Evolutionary conservation across 2,888 invertebrate genomes (phyloP), one percentile per base, ranked within the genome.

Genomic region (Koerneria pararmatus): DNA sequence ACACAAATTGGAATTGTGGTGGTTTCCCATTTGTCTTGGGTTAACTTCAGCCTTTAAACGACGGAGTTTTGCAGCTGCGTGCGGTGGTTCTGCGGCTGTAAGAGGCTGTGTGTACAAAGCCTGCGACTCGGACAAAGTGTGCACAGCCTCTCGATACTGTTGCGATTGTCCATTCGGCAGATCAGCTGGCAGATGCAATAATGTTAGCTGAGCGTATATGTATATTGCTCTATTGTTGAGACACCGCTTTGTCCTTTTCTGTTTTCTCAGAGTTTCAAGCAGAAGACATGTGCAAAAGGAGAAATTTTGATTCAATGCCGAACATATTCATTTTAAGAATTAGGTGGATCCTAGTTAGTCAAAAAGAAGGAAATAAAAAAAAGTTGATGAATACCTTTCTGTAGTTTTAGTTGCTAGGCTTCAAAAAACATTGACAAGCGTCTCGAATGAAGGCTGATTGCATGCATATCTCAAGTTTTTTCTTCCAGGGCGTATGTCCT

Each of bases 161-260:
- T 81, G 81, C 63, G 78, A 82, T 58, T 81, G 81, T 67, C 71
- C 75, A 2, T 76, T 74, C n/a, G 81, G 81, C 24, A 68, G 75
- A 54, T 70, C 74, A 15, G 72, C 73, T 24, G 81, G 81, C 4
- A 69, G 74, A 11, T 82, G 81, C 68, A 71, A 73, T 41, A 71
- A 73, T 70, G 79, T 77, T 51, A 68, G 71, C 29, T 1, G 4
- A 5, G n/a, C n/a, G n/a, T n/a, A n/a, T n/a, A n/a, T n/a, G n/a
- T n/a, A n/a, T n/a, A n/a, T n/a, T n/a, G n/a, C n/a, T n/a, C n/a
- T n/a, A n/a, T n/a, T n/a, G n/a, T n/a, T n/a, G n/a, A n/a, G n/a
- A n/a, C n/a, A n/a, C n/a, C n/a, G n/a, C n/a, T n/a, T n/a, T n/a
- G n/a, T n/a, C n/a, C n/a, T n/a, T n/a, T n/a, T n/a, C n/a, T n/a